Evolutionary conservation across 2,113 vertebrate species (phyloP).

Genomic region (Heteronetta atricapilla): DNA sequence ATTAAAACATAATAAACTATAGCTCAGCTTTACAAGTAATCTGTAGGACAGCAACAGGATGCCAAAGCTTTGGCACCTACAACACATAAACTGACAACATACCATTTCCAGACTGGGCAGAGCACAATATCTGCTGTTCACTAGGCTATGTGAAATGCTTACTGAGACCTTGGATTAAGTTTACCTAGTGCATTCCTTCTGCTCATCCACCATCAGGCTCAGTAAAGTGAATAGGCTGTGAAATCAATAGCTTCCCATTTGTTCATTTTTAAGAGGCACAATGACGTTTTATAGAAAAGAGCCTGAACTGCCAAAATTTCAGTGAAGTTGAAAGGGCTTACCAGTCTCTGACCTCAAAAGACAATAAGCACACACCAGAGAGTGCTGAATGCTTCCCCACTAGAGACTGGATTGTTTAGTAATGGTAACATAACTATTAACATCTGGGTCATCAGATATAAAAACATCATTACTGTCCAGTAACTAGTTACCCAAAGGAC

Average conservation of each 20-base stretch:
- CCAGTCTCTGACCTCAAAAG: constrained; percentile 36
- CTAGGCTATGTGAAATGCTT: constrained; percentile 26
- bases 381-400: neutral
- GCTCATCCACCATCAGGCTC: constrained; percentile 33
- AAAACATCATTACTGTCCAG: constrained; percentile 9
- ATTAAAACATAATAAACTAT: constrained; percentile 20
- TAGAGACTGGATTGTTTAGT: neutral
- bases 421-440: neutral
- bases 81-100: neutral
- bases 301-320: constrained; percentile 7
- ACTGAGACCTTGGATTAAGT: constrained; percentile 11
- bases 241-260: constrained; percentile 59
- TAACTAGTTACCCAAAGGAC: constrained; percentile 5
- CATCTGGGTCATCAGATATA: constrained; percentile 11
- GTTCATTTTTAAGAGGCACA: constrained; percentile 33
- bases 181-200: constrained; percentile 49
- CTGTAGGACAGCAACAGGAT: neutral
- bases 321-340: constrained; percentile 28
- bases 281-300: constrained; percentile 16
- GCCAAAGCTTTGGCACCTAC: constrained; percentile 24
- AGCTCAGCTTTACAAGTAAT: constrained; percentile 24
- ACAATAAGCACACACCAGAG: neutral
- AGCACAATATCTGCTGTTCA: neutral
- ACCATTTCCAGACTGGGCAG: constrained; percentile 1
- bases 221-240: constrained; percentile 18